Conservation (phyloP, 2,797 vertebrate species). For the Aotus griseimembra region DNA sequence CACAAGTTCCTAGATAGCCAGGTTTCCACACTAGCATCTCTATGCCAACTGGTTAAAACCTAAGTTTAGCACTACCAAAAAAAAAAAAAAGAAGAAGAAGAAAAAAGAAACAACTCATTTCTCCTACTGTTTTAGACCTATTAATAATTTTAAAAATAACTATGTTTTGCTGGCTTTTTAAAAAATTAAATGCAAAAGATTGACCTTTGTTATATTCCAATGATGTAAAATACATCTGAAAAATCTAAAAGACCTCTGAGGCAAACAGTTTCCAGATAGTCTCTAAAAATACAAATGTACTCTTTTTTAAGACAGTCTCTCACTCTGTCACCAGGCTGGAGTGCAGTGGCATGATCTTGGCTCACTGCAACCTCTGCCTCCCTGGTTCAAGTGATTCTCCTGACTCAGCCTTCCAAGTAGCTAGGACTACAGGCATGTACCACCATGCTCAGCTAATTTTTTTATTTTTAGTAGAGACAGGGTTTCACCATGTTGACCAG, state of each 20-base stretch:
- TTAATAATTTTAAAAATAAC: neutral
- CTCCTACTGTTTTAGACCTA: neutral
- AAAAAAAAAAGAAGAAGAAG: neutral
- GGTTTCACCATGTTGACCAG: neutral
- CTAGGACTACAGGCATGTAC: neutral
- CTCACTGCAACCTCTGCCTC: neutral
- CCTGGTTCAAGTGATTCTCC: neutral
- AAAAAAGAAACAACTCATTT: neutral
- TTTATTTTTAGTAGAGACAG: neutral
- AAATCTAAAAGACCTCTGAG: neutral
- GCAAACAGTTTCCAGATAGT: neutral
- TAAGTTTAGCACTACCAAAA: neutral
- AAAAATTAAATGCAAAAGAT: neutral
- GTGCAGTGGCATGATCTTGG: neutral
- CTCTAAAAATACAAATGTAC: neutral
- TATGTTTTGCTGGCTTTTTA: neutral
- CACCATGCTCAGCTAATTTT: neutral
- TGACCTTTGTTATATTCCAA: neutral
- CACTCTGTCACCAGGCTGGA: neutral
- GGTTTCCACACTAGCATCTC: neutral
- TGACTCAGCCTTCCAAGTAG: neutral
- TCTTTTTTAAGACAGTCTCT: neutral
- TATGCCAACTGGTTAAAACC: neutral
- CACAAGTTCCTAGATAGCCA: neutral
- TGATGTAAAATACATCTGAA: neutral